These are phyloP conservation scores for Macrobrachium nipponense DNA, from an alignment of 1,140 invertebrate species.

Conservation along the genomic window DNA sequence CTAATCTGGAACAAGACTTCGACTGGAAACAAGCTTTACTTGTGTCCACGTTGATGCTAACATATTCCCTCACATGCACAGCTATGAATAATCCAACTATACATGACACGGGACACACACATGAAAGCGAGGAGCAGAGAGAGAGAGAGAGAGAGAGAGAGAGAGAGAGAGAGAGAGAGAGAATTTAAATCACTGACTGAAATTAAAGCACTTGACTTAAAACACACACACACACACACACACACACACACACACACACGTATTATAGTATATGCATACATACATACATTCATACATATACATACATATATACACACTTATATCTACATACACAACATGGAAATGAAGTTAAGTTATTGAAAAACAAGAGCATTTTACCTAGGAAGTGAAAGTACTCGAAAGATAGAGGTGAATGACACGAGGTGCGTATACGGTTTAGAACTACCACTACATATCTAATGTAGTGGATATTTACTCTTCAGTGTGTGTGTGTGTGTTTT, in stretches of 20 bases:
- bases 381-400: no score
- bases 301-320: neutral
- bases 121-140: neutral
- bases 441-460: no score
- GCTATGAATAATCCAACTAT: neutral
- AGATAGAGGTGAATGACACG: no score
- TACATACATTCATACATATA: neutral
- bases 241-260: neutral
- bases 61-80: neutral
- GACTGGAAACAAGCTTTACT: no score
- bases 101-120: neutral
- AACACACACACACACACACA: neutral
- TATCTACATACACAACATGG: neutral
- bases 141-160: neutral
- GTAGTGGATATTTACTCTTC: no score
- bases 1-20: no score
- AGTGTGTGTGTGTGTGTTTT: no score
- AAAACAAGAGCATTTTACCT: no score
- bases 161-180: neutral
- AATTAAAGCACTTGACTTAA: neutral
- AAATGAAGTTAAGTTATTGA: no score
- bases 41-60: neutral
- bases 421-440: no score
- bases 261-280: conserved; percentile 13
- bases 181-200: neutral